A percentile compares a stretch with the other conserved stretches of the same genome.
Conservation (phyloP, 2,888 invertebrate species). For the Idaea straminata region DNA sequence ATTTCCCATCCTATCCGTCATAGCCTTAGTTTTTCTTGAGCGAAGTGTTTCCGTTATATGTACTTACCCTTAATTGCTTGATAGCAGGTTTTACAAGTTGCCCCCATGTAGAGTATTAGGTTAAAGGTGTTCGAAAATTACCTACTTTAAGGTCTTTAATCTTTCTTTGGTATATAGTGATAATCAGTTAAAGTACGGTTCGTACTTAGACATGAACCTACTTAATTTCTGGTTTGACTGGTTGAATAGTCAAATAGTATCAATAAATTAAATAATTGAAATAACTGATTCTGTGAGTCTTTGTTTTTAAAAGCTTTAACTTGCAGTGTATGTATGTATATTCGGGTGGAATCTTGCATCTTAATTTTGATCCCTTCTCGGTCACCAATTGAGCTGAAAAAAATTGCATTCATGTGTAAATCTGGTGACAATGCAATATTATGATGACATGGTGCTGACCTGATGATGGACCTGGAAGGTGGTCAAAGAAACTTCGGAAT, state of each 20-base stretch:
- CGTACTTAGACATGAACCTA: not conserved
- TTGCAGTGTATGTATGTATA: too few species aligned
- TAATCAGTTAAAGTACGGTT: not conserved
- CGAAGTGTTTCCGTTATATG: slow-evolving; percentile 24
- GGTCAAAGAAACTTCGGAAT: too few species aligned
- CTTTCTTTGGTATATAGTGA: not conserved
- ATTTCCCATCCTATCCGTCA: not conserved
- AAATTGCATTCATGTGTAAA: too few species aligned
- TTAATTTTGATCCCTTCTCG: too few species aligned
- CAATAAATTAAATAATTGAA: too few species aligned
- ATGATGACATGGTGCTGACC: too few species aligned
- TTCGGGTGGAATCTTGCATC: too few species aligned
- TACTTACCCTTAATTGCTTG: slow-evolving; percentile 48
- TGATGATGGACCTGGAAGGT: too few species aligned
- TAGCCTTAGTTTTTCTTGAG: not conserved
- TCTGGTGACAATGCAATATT: too few species aligned
- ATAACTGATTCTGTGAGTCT: too few species aligned
- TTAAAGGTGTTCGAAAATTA: slow-evolving; percentile 27
- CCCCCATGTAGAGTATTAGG: slow-evolving; percentile 51
- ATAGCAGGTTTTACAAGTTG: slow-evolving; percentile 44
- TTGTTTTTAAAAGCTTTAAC: too few species aligned
- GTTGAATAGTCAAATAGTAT: not conserved
- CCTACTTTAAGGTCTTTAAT: not conserved
- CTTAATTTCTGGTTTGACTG: not conserved
- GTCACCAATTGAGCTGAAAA: too few species aligned